phyloP scores from a whole-genome alignment of 2,888 invertebrate genomes.

The Halictus quadricinctus region DNA sequence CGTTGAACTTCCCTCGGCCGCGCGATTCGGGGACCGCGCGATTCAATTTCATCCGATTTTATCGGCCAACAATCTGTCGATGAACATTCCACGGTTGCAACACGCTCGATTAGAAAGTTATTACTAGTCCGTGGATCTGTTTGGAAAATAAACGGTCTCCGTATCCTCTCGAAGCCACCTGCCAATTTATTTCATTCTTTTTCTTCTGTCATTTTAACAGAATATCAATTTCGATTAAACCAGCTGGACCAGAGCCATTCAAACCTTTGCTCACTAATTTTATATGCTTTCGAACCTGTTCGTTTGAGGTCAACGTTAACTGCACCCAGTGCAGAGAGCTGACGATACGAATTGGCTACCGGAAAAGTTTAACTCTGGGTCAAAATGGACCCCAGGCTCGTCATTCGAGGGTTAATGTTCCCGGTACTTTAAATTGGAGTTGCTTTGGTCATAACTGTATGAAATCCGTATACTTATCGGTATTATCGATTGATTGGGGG shows the following conservation, averaged over 20 bases:
- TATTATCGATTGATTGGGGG: neutral
- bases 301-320: neutral
- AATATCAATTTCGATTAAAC: neutral
- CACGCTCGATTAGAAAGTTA: neutral
- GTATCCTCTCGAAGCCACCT: neutral
- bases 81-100: neutral
- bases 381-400: too few species aligned
- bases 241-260: too few species aligned
- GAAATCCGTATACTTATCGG: neutral
- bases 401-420: too few species aligned
- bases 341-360: too few species aligned
- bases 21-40: neutral
- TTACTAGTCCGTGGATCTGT: neutral
- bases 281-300: neutral
- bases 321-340: too few species aligned
- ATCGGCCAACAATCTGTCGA: neutral
- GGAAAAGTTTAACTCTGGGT: neutral
- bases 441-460: too few species aligned
- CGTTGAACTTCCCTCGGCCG: conserved; percentile 5
- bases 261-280: neutral
- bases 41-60: neutral
- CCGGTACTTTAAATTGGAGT: too few species aligned
- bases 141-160: neutral
- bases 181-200: neutral
- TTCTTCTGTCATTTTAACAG: neutral